These are phyloP conservation scores for Peucedramus taeniatus DNA, from an alignment of 2,113 vertebrate species.

Conservation along the genomic window DNA sequence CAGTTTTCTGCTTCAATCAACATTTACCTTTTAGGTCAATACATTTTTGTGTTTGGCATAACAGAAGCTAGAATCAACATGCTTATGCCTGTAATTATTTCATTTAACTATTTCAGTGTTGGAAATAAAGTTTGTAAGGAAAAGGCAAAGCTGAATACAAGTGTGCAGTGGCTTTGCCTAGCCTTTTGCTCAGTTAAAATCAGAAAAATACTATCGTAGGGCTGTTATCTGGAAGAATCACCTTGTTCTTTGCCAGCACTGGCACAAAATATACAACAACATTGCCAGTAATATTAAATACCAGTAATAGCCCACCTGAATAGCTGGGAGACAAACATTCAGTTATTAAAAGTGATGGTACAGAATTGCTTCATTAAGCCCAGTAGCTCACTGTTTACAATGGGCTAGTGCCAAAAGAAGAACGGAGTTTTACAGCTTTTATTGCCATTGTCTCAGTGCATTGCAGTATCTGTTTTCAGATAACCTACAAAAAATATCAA, in stretches of 20 bases:
- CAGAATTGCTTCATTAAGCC: conserved; percentile 42
- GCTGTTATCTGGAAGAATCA: conserved; percentile 15
- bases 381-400: conserved; percentile 7
- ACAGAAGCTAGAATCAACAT: conserved; percentile 51
- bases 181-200: neutral
- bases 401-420: conserved; percentile 23
- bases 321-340: conserved; percentile 54
- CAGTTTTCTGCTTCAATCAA: conserved; percentile 36
- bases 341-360: conserved; percentile 43
- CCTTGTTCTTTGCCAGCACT: neutral
- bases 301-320: conserved; percentile 52
- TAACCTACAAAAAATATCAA: neutral
- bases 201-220: neutral
- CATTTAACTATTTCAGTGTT: neutral
- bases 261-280: neutral
- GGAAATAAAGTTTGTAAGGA: neutral
- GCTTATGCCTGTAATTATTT: neutral
- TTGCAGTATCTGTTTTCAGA: conserved; percentile 15
- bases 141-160: neutral
- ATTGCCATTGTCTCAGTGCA: neutral
- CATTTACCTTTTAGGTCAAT: conserved; percentile 51
- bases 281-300: conserved; percentile 53
- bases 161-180: neutral
- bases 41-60: conserved; percentile 52
- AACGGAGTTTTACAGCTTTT: conserved; percentile 19